Conservation (phyloP, 2,888 invertebrate species). For the Elaeidobius kamerunicus region DNA sequence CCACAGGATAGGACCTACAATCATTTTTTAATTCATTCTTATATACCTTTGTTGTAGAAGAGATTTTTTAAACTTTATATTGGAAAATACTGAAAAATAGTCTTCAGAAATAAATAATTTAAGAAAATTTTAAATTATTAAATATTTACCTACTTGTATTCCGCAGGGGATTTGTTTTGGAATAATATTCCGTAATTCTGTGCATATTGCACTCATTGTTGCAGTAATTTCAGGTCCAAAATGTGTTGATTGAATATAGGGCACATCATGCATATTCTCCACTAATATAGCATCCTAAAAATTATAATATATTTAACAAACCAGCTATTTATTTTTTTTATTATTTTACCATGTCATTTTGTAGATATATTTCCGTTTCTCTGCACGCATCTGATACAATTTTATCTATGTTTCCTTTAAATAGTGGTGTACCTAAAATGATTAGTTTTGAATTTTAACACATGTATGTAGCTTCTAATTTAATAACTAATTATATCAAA, state of each 20-base stretch:
- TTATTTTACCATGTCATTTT: constrained; percentile 54
- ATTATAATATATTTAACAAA: neutral
- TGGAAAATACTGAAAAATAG: no score
- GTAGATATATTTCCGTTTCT: constrained; percentile 62
- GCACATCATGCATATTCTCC: constrained; percentile 80
- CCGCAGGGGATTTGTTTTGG: constrained; percentile 56
- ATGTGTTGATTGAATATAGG: constrained; percentile 59
- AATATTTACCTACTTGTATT: constrained; percentile 53
- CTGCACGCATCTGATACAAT: constrained; percentile 57
- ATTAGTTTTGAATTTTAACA: no score
- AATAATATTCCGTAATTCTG: constrained; percentile 56
- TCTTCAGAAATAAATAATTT: no score
- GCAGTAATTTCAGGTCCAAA: constrained; percentile 67
- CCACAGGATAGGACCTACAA: constrained; percentile 68
- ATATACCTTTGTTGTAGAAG: no score
- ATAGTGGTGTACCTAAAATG: constrained; percentile 60
- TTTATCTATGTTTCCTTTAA: constrained; percentile 53
- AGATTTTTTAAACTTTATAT: no score
- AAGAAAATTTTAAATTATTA: neutral
- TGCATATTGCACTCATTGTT: constrained; percentile 63
- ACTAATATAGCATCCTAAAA: constrained; percentile 66
- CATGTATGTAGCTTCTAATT: no score
- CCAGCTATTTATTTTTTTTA: neutral
- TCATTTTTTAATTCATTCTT: neutral
- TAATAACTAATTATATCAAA: no score